Conservation (phyloP, 2,113 vertebrate species). For the Edolisoma coerulescens region DNA sequence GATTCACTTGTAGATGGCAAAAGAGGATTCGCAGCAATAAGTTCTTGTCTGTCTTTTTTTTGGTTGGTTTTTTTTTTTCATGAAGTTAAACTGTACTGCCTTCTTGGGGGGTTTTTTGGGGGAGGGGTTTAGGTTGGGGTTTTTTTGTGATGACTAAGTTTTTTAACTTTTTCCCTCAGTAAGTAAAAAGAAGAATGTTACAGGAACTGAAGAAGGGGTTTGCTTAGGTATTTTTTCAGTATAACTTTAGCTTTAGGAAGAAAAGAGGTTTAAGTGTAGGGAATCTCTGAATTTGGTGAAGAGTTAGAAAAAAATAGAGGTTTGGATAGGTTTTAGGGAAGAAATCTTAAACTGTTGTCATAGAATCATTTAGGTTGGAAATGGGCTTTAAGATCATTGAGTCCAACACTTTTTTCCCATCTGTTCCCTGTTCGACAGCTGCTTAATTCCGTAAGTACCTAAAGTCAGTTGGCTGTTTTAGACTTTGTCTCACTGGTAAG, state of each 20-base stretch:
- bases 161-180: neutral
- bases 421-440: neutral
- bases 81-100: neutral
- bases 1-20: neutral
- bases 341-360: neutral
- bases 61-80: accelerated
- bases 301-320: neutral
- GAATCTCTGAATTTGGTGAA: neutral
- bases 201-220: neutral
- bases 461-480: neutral
- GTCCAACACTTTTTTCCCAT: neutral
- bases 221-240: neutral
- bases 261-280: neutral
- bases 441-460: neutral
- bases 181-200: neutral
- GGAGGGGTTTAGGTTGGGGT: too few relatives aligned
- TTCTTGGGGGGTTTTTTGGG: too few relatives aligned
- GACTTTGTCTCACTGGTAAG: neutral
- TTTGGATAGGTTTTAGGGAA: neutral
- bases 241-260: neutral
- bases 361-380: neutral
- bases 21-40: neutral
- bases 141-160: neutral
- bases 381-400: neutral
- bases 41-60: neutral